A percentile compares a stretch with the other conserved stretches of the same genome.
phyloP scores from a whole-genome alignment of 2,113 vertebrate species.

The Hippocampus abdominalis region DNA sequence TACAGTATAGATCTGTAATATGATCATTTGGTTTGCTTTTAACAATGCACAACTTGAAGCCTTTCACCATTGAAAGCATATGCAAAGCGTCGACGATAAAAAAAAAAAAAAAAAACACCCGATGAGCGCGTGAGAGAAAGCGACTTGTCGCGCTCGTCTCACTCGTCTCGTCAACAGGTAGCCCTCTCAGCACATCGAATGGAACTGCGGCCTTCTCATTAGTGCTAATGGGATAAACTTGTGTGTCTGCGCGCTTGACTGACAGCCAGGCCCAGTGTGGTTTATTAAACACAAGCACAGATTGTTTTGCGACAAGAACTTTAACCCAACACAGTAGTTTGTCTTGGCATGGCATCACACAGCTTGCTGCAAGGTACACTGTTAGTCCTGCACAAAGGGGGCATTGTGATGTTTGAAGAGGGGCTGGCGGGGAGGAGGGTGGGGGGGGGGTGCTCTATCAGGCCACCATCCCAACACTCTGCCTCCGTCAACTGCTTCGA shows the following conservation, averaged over 20 bases:
- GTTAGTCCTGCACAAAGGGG: slow-evolving; percentile 79
- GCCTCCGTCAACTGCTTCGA: slow-evolving; percentile 7
- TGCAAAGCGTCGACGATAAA: not conserved
- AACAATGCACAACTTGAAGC: too few relatives aligned
- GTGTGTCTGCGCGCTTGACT: slow-evolving; percentile 66
- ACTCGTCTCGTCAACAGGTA: slow-evolving; percentile 27
- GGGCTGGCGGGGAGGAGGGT: not conserved
- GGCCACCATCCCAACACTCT: not conserved
- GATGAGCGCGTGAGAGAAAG: slow-evolving; percentile 1
- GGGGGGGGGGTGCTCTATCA: slow-evolving; percentile 64
- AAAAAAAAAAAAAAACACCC: slow-evolving; percentile 5
- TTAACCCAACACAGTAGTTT: slow-evolving; percentile 82
- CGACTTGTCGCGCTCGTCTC: not conserved
- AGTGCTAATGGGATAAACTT: slow-evolving; percentile 71
- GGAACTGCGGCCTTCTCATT: slow-evolving; percentile 67
- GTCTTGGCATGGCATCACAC: slow-evolving; percentile 86
- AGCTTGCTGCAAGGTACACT: slow-evolving; percentile 74
- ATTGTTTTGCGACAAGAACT: slow-evolving; percentile 84
- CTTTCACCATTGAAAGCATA: too few relatives aligned
- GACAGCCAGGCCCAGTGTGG: slow-evolving; percentile 77
- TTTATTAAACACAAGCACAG: slow-evolving; percentile 83
- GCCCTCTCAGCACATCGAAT: slow-evolving; percentile 41
- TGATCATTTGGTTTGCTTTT: too few relatives aligned
- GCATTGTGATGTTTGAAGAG: slow-evolving; percentile 70
- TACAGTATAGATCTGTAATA: too few relatives aligned